Base-by-base conservation (phyloP, 2,888 invertebrate species). In the Protophormia terraenovae region DNA sequence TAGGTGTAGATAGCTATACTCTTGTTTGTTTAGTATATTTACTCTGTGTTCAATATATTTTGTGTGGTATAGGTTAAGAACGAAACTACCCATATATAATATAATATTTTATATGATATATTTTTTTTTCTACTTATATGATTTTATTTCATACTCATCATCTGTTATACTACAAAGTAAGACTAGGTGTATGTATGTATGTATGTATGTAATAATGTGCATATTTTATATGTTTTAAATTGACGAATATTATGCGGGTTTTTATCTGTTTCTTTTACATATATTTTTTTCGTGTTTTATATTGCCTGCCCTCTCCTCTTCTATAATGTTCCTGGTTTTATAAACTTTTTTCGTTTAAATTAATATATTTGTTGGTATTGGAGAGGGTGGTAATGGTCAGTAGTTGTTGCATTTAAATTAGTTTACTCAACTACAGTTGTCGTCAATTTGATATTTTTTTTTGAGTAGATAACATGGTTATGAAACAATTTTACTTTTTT, bases 31-130 rank as follows among this genome's bases (percentile, higher is more conserved):
- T 66, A 16, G 41, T 2, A 45, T 24, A 60, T 75, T 67, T 60
- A n/a, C 47, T 75, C 67, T 81, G 83, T 82, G 80, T 83, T 84
- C 83, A 78, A 83, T 85, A 86, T 66, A 80, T 84, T 80, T 86
- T 69, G 83, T 81, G 86, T 87, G 87, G 87, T 87, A 86, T 87
- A 87, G 87, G 87, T 87, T 87, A 87, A 86, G 87, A 86, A 87
- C 86, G 32, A 53, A 76, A 83, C 83, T 78, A 81, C 86, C 80
- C 67, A 76, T 41, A 35, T 64, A 58, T 71, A 41, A 14, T 10
- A 41, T 3, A 41, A 71, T 64, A 66, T 8, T 35, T 35, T 35
- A n/a, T n/a, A n/a, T n/a, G 6, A 32, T 32, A 32, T 5, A 14
- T 24, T 45, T 71, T 45, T 66, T 58, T 41, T 53, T 66, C 24